Conservation (phyloP, 2,797 vertebrate species). For the Myoxocephalus aenaeus region DNA sequence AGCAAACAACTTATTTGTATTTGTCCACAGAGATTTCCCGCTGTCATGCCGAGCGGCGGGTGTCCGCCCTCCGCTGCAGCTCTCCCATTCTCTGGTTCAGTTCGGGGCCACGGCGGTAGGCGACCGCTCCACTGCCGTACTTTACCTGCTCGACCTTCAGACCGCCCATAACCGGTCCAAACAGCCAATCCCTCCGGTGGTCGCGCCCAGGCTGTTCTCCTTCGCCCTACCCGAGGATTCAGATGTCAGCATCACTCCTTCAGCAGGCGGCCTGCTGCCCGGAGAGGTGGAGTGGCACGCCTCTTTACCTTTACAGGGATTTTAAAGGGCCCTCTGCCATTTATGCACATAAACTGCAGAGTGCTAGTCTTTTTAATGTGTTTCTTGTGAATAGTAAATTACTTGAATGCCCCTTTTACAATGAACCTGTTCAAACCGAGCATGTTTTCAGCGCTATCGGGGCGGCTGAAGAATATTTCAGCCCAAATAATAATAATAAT, state of each 20-base stretch:
- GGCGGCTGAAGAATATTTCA: not conserved
- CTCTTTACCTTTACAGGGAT: conserved; percentile 11
- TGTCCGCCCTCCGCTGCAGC: conserved; percentile 88
- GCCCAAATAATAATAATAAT: not conserved
- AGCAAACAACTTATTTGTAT: not conserved
- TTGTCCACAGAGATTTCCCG: conserved; percentile 86
- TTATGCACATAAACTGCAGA: conserved; percentile 4
- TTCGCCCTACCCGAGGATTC: conserved; percentile 83
- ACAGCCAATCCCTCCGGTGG: conserved; percentile 63
- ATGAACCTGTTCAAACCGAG: not conserved
- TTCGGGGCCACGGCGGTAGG: conserved; percentile 90
- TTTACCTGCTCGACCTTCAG: conserved; percentile 84
- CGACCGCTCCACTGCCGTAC: conserved; percentile 78
- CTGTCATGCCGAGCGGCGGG: conserved; percentile 88
- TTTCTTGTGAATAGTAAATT: not conserved
- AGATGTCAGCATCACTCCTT: conserved; percentile 86
- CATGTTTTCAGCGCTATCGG: not conserved
- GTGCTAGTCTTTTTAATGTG: not conserved
- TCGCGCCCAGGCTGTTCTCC: conserved; percentile 85
- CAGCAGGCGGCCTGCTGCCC: conserved; percentile 86
- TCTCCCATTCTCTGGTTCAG: conserved; percentile 89
- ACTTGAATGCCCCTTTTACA: not conserved
- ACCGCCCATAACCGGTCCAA: conserved; percentile 67
- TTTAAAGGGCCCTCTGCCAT: not conserved
- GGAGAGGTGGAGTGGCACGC: conserved; percentile 85